Evolutionary conservation across 2,113 vertebrate species (phyloP), one percentile per base, ranked within the genome.

Genomic region (Ursus arctos): DNA sequence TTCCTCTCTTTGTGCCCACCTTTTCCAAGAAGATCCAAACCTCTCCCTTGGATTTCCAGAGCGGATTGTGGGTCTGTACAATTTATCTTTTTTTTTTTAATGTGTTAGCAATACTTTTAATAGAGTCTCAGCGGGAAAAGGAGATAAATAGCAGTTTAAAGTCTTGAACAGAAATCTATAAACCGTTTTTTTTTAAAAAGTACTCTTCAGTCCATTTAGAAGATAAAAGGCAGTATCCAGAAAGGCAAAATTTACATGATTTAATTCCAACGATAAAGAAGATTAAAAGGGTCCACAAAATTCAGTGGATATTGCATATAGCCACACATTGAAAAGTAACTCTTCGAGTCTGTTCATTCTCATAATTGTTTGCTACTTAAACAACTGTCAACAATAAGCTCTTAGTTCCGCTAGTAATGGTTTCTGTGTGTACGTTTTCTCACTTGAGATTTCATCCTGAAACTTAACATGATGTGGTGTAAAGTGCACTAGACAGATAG

Each of bases 101-200:
- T 71, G 59, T 26, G 76, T 94, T 81, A 40, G 12, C 33, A 89
- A 77, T 77, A 77, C 47, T 88, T 88, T 94, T 86, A 86, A 80
- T 43, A 89, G 47, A 89, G 24, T 61, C 55, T 93, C 65, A 82
- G 2, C 7, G 33, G 6, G 49, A 8, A 72, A 90, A 90, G 14
- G 5, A 61, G 57, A 88, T 72, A 74, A 93, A 74, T 1, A 79
- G 53, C 49, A 53, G 15, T 93, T 97, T 88, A 93, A 96, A 95
- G 47, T 13, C 57, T 88, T 92, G 49, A 74, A 69, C 55, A 88
- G 28, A 80, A 91, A 53, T 36, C 9, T 11, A 71, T 51, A 90
- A 96, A 49, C 43, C 4, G 81, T 51, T 53, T 57, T 43, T 43
- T 43, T 88, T 16, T 19, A 36, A 24, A 55, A 69, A 90, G 13